phyloP scores from a whole-genome alignment of 2,888 invertebrate species.

The Lasius platythorax region DNA sequence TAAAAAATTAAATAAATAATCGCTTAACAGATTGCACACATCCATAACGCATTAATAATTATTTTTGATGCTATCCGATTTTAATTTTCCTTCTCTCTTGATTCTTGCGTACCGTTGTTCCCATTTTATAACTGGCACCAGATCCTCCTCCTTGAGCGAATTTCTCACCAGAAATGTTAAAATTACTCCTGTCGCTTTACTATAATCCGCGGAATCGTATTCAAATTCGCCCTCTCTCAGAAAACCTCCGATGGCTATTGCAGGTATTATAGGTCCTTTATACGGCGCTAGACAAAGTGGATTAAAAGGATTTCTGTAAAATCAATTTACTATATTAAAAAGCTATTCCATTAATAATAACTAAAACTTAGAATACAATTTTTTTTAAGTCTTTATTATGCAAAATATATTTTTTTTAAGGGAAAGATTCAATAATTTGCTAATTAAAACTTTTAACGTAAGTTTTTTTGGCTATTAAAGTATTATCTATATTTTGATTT shows the following conservation, averaged over 20 bases:
- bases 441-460: background rate
- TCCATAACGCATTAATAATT: background rate
- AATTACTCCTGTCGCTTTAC: constrained; percentile 90
- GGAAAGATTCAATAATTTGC: background rate
- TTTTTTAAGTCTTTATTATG: background rate
- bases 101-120: constrained; percentile 87
- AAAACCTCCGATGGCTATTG: constrained; percentile 94
- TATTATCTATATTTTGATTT: constrained; percentile 2
- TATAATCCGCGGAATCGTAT: constrained; percentile 87
- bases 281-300: constrained; percentile 92
- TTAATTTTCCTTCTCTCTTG: background rate
- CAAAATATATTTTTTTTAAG: background rate
- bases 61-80: background rate
- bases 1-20: constrained; percentile 34
- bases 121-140: constrained; percentile 91
- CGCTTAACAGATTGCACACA: background rate
- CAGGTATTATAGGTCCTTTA: constrained; percentile 96
- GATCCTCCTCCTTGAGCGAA: constrained; percentile 87
- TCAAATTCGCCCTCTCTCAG: constrained; percentile 86
- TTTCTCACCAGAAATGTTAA: constrained; percentile 94
- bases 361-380: background rate
- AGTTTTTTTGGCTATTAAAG: background rate
- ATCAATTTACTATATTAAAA: background rate
- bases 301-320: constrained; percentile 87
- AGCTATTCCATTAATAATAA: constrained; percentile 2